Conservation (phyloP, 2,797 vertebrate species). For the Siniperca undulata region DNA sequence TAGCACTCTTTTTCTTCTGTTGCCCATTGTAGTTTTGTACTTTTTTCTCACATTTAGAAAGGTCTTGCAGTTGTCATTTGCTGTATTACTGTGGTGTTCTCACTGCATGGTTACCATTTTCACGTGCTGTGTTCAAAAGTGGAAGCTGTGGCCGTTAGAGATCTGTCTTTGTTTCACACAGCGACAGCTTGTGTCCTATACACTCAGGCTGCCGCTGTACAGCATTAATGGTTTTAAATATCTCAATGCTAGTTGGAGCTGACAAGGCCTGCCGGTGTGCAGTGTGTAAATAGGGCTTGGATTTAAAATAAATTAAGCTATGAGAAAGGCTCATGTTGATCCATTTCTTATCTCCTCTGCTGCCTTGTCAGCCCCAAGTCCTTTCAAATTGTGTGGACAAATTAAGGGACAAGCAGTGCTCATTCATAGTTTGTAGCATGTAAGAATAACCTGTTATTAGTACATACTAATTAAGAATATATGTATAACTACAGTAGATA, state of each 20-base stretch:
- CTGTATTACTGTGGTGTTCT: neutral
- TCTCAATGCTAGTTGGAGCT: slow-evolving; percentile 76
- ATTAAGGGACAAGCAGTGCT: slow-evolving; percentile 61
- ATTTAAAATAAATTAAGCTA: slow-evolving; percentile 87
- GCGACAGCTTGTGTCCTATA: slow-evolving; percentile 71
- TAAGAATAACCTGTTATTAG: slow-evolving; percentile 50
- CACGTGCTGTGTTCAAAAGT: slow-evolving; percentile 46
- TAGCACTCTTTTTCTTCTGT: neutral
- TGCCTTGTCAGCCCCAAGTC: slow-evolving; percentile 80
- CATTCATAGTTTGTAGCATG: slow-evolving; percentile 51
- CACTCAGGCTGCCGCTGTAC: slow-evolving; percentile 63
- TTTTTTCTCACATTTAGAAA: slow-evolving; percentile 5
- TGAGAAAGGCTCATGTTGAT: slow-evolving; percentile 86
- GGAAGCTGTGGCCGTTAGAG: slow-evolving; percentile 57
- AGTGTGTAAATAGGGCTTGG: slow-evolving; percentile 82
- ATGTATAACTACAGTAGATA: slow-evolving; percentile 29
- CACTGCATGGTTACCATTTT: neutral
- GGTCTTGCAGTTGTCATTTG: slow-evolving; percentile 2
- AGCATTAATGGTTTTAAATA: slow-evolving; percentile 79
- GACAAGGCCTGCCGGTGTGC: slow-evolving; percentile 77
- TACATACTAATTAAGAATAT: slow-evolving; percentile 48
- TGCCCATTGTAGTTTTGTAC: neutral
- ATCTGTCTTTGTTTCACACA: slow-evolving; percentile 65
- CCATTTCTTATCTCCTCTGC: slow-evolving; percentile 83
- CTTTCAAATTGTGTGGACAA: slow-evolving; percentile 74